Base-by-base conservation (phyloP, 2,113 vertebrate species). In the Platysternon megacephalum region DNA sequence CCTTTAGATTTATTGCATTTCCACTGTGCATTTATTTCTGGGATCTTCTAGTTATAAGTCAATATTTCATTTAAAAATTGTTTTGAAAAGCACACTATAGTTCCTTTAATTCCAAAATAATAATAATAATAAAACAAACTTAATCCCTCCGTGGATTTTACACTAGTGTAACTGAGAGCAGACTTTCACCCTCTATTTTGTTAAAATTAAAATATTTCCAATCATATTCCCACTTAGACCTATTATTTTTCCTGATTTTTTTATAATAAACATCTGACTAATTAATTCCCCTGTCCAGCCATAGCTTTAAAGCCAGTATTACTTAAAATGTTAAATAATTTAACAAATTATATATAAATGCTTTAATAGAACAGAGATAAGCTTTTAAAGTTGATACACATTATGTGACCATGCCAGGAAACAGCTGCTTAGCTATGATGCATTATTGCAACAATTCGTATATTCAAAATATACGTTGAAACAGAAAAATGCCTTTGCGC, bases 141-240 rank as follows among this genome's bases (percentile, higher is more conserved):
- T 49, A 49, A 55, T 3, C 19, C 21, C 68, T 81, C 21, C 48
- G 42, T 26, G 51, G 11, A 55, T 76, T 93, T 72, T 61, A 72
- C 28, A 5, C 7, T 82, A 12, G 5, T 61, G 17, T 39, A 90
- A 14, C 39, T 89, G 51, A 94, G 74, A 11, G 86, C 91, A 91
- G 90, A 79, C 1, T 12, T 32, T 1, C 91, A 74, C 42, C 26
- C 12, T 8, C 6, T 16, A 26, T 46, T 84, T 94, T 93, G 52
- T 68, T 89, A 39, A 39, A 72, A 21, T 6, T 39, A 88, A 91
- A 91, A 90, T 90, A 85, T 85, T 93, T 96, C 28, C 91, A 16
- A 29, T 2, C 5, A 84, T 28, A 1, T 52, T 55, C 87, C 1
- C 19, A 79, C 89, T 78, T 88, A 5, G 9, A 82, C 32, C 84